Evolutionary conservation across 2,113 vertebrate species (phyloP).

Genomic region (Alectura lathami): DNA sequence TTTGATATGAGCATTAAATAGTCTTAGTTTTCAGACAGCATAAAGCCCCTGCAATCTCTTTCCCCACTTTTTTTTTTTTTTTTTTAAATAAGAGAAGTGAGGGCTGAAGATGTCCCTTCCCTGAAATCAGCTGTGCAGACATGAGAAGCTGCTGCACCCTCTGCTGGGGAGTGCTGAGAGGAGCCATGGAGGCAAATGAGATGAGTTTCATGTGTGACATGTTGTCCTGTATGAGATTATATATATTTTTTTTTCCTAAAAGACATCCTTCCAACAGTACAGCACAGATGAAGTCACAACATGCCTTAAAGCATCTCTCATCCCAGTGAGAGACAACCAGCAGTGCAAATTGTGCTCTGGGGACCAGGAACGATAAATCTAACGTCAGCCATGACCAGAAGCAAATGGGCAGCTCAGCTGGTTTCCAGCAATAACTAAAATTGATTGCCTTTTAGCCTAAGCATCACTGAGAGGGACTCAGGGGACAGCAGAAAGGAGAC

Average conservation of each 20-base stretch:
- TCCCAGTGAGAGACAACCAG: not conserved
- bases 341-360: not conserved
- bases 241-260: not conserved
- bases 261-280: not conserved
- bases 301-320: not conserved
- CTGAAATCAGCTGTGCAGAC: not conserved
- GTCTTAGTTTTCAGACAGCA: not conserved
- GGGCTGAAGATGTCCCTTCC: not conserved
- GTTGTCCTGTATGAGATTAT: not conserved
- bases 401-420: not conserved
- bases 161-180: not conserved
- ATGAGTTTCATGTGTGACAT: accelerated
- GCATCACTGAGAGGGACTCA: not conserved
- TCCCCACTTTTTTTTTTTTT: not conserved
- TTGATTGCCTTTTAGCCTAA: not conserved
- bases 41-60: not conserved
- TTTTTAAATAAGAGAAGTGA: not conserved
- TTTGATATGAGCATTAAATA: not conserved
- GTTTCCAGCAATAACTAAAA: not conserved
- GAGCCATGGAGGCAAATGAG: accelerated
- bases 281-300: not conserved
- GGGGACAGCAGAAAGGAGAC: not conserved
- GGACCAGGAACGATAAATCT: not conserved
- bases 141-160: constrained; percentile 19
- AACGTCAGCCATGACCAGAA: not conserved